Base-by-base conservation (phyloP, 1,140 invertebrate species). In the Ladona fulva region DNA sequence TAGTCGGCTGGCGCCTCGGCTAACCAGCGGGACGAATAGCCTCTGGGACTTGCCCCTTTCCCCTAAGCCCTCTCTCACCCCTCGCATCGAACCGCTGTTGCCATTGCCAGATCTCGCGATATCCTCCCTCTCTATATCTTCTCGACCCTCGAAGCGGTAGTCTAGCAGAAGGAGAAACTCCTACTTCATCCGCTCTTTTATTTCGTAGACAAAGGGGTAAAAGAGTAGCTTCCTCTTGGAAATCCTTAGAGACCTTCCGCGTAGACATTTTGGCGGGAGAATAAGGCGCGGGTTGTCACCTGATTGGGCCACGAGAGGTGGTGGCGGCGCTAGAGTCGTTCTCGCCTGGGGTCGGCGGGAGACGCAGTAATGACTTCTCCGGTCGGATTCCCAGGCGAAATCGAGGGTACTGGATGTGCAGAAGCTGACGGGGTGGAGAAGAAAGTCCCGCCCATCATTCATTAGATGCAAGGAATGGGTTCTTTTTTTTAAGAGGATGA, bases 11-110 rank as follows among this genome's bases (percentile, higher is more conserved):
- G 25, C 75, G 75, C 75, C 75, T 76, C 42, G 75, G 75, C 75
- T 76, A 76, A 76, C 75, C 75, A 76, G 75, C 75, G 75, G 75
- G 75, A 76, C 75, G 75, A 76, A 76, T 76, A 22, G 52, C 52
- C 52, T 66, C 52, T 66, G 52, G 52, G 52, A 66, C 52, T 66
- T 66, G n/a, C 52, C n/a, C 52, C 52, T 19, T 66, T 12, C 52
- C 12, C 44, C 44, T 19, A n/a, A n/a, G n/a, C 10, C 44, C 44
- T 52, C 44, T 19, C 44, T 52, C 19, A 52, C 52, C n/a, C 52
- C 29, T 8, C 52, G 12, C n/a, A 66, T 22, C 52, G 16, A 19
- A 16, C 52, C 12, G 14, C 52, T 66, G 16, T 66, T 22, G 52
- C 52, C 52, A 66, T 12, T 22, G 52, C 52, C 52, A 66, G n/a